Evolutionary conservation across 1,140 invertebrate genomes (phyloP), one percentile per base, ranked within the genome.

Genomic region (Polypedilum pembai): DNA sequence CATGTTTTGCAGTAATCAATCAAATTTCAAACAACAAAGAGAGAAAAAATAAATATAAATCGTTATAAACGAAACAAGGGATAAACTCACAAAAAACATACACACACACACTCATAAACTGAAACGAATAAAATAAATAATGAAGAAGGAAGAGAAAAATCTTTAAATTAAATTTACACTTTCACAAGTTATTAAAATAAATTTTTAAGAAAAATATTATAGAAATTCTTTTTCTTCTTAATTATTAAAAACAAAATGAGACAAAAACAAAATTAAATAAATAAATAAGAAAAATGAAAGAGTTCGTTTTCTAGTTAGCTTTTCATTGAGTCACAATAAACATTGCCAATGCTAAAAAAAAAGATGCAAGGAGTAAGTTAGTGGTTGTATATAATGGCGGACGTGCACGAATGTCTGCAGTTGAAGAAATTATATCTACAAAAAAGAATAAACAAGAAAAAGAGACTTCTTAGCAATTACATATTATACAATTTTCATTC

Each of bases 141-240:
- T 45, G 8, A 45, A 56, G n/a, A 56, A 56, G 8, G 15, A 45
- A 10, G 8, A 45, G 8, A n/a, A 56, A 56, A 56, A 15, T n/a
- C 45, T 56, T 56, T 56, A 56, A 56, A 56, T 56, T 56, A 56
- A 56, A 56, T 56, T 56, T 56, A 56, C 45, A 56, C 12, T 56
- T 56, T 56, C 45, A 56, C 45, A 56, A 33, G 45, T 56, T 56
- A 56, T 56, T 56, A 56, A 15, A 56, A 56, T 56, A 56, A 56
- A 56, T 56, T 56, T 33, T n/a, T n/a, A 56, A n/a, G 12, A 56
- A n/a, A 56, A 56, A n/a, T 56, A 56, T 56, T 56, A 56, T 56
- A 56, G 45, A 56, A 56, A 56, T 56, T 56, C 45, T 56, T 56
- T 56, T 56, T 56, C 45, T 56, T 56, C 45, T 56, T 56, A 56